Evolutionary conservation across 2,888 invertebrate species (phyloP).

Genomic region (Brachylomia viminalis): DNA sequence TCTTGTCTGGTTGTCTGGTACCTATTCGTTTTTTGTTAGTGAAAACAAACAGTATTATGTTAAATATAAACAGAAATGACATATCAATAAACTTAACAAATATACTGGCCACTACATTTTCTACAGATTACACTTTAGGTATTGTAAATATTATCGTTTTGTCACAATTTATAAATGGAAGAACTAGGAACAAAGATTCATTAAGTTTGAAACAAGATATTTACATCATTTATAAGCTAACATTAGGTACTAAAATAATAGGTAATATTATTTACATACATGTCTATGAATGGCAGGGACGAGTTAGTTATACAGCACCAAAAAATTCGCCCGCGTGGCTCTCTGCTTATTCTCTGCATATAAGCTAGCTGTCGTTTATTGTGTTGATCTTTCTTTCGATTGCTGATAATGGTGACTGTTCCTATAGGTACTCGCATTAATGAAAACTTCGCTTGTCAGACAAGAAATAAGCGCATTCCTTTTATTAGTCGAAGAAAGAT

Average conservation of each 20-base stretch:
- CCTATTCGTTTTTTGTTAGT: too few species aligned
- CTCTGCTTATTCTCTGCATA: background rate
- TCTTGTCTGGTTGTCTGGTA: background rate
- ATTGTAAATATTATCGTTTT: background rate
- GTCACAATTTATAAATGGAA: background rate
- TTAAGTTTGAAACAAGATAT: background rate
- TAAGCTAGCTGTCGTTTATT: background rate
- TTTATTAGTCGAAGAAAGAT: background rate
- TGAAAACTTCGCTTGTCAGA: background rate
- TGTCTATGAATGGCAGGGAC: too few species aligned
- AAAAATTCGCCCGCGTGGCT: background rate
- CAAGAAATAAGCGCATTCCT: too few species aligned
- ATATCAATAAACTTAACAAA: too few species aligned
- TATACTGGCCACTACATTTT: too few species aligned
- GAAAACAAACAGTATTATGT: too few species aligned
- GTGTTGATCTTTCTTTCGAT: background rate
- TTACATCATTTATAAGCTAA: background rate
- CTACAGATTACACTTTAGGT: too few species aligned
- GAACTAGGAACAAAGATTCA: background rate
- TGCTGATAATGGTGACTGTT: background rate
- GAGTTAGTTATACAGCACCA: background rate
- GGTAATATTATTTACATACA: too few species aligned
- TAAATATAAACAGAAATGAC: too few species aligned
- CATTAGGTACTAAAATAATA: background rate
- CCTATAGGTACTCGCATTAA: background rate